phyloP scores from a whole-genome alignment of 1,140 invertebrate species.

The Antheraea mylitta region DNA sequence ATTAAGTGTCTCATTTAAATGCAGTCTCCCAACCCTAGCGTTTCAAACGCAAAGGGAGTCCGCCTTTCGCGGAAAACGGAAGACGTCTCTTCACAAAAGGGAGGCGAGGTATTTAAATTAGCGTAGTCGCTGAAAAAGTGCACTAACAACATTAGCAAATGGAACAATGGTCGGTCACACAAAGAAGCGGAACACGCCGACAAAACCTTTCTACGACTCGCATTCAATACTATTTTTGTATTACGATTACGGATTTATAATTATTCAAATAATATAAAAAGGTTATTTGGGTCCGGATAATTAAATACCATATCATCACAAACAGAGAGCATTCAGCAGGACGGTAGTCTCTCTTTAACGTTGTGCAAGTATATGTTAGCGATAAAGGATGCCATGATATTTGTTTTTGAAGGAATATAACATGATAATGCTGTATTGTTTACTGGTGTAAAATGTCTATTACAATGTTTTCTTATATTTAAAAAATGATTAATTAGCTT shows the following conservation, averaged over 20 bases:
- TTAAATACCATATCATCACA: no score
- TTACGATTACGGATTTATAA: background rate
- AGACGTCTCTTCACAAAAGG: constrained; percentile 73
- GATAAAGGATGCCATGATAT: no score
- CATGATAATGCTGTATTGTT: no score
- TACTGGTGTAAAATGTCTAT: no score
- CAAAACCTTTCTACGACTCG: constrained; percentile 28
- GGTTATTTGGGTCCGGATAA: no score
- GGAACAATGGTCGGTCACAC: constrained; percentile 70
- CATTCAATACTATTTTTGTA: background rate
- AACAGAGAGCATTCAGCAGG: no score
- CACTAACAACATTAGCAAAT: constrained; percentile 77
- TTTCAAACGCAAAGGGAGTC: constrained; percentile 72
- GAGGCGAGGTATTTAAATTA: constrained; percentile 77
- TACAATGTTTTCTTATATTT: no score
- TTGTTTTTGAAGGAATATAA: no score
- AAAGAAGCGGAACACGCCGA: constrained; percentile 60
- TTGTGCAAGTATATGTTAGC: no score
- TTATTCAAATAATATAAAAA: background rate
- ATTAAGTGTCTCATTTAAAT: constrained; percentile 79
- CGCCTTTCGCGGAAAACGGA: constrained; percentile 72
- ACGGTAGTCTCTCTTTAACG: no score
- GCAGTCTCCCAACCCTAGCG: constrained; percentile 71
- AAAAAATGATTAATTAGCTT: no score
- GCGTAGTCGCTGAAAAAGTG: constrained; percentile 75